A percentile compares a stretch with the other conserved stretches of the same genome.
These are phyloP conservation scores for Epsilonema sp. DNA, from an alignment of 2,888 invertebrate species.

Conservation along the genomic window DNA sequence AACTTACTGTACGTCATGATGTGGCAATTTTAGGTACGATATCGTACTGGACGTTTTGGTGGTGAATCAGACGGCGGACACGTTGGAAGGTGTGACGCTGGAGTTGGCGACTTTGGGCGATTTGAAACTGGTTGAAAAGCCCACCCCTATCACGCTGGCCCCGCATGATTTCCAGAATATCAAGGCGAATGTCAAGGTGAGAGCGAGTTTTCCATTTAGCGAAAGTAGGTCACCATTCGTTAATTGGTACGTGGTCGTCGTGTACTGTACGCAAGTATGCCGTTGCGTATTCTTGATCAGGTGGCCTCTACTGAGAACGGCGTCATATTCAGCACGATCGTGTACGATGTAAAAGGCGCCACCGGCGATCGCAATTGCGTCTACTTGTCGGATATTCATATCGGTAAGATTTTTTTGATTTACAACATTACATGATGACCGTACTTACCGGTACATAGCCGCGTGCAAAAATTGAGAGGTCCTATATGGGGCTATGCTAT, in stretches of 20 bases:
- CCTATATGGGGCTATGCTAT: too few relatives aligned
- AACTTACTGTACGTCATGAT: too few relatives aligned
- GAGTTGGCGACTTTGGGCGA: conserved; percentile 81
- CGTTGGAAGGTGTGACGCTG: conserved; percentile 86
- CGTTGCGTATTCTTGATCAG: conserved; percentile 11
- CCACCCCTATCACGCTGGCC: conserved; percentile 77
- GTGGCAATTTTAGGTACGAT: neutral
- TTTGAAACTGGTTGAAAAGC: conserved; percentile 89
- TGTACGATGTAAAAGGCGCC: conserved; percentile 87
- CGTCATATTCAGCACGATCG: conserved; percentile 96
- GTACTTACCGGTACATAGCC: too few relatives aligned
- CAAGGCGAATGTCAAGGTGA: conserved; percentile 76
- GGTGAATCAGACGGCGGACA: conserved; percentile 93
- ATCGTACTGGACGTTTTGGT: conserved; percentile 79
- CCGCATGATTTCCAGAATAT: conserved; percentile 94
- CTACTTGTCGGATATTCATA: conserved; percentile 94
- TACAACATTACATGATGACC: too few relatives aligned
- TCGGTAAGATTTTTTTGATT: conserved; percentile 44
- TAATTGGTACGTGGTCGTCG: neutral
- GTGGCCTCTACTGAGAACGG: conserved; percentile 99
- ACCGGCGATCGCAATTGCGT: conserved; percentile 85
- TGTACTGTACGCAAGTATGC: neutral
- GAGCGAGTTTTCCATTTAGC: neutral
- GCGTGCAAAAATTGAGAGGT: too few relatives aligned
- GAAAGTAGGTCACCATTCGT: neutral